Evolutionary conservation across 2,888 invertebrate species (phyloP), one percentile per base, ranked within the genome.

Genomic region (Elmis aenea): DNA sequence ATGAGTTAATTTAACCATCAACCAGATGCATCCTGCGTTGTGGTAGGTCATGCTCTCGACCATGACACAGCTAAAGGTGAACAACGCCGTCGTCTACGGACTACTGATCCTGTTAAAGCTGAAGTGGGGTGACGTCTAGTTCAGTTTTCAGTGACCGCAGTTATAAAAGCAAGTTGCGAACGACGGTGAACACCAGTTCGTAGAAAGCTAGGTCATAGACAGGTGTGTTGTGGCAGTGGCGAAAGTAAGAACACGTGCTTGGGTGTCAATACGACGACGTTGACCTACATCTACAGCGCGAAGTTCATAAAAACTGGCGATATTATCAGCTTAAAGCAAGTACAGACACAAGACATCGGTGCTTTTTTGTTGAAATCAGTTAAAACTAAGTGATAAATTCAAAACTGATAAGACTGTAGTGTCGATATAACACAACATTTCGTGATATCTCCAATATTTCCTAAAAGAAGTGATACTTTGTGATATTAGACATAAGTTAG

Each of bases 191-290:
- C 50, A 51, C 48, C 57, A 62, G 61, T 64, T 55, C 49, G 57
- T 54, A 55, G 55, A 55, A 59, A 59, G 64, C 65, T 64, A 64
- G 64, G 64, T 64, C 63, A 61, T 59, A 53, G 58, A 60, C 61
- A 52, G 47, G 54, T 57, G 55, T 57, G 59, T 61, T 64, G 64
- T 65, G 65, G 64, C 66, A 67, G 64, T 65, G 62, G 65, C 65
- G 48, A 51, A 51, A 46, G 48, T 44, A 33, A 29, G 33, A 38
- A 42, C 42, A 36, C 48, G 45, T 43, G 48, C 37, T 43, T 32
- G 12, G 33, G 24, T 42, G 45, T 45, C 41, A 42, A n/a, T n/a
- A n/a, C n/a, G n/a, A n/a, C n/a, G n/a, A n/a, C n/a, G n/a, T n/a
- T n/a, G n/a, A n/a, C n/a, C n/a, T n/a, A n/a, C n/a, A n/a, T n/a